phyloP scores from a whole-genome alignment of 2,113 vertebrate genomes.

The human (Homo sapiens) region DNA sequence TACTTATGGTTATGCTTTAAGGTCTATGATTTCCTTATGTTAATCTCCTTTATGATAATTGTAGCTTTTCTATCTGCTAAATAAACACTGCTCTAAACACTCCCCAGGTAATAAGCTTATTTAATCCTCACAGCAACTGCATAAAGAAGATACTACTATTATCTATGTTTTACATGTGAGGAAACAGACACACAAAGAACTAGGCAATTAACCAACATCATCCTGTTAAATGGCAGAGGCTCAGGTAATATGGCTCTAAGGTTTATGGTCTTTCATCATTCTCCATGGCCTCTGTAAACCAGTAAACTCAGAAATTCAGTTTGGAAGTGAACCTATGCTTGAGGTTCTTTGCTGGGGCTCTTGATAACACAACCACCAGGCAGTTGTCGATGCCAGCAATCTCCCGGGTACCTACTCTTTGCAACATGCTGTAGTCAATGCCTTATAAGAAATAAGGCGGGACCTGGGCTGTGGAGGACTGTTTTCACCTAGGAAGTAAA shows the following conservation, averaged over 20 bases:
- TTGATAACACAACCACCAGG: not conserved
- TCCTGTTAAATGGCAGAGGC: not conserved
- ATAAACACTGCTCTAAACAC: not conserved
- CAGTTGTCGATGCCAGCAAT: accelerated
- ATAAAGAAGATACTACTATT: not conserved
- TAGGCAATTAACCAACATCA: too few relatives aligned
- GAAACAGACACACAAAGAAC: not conserved
- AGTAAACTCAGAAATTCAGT: not conserved
- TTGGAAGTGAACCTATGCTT: not conserved
- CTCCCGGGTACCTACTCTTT: not conserved
- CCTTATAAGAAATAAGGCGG: not conserved
- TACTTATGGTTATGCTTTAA: not conserved
- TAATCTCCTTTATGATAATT: not conserved
- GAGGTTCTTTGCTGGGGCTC: not conserved
- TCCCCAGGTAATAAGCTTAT: not conserved
- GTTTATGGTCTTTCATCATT: not conserved
- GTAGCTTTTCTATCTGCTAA: not conserved
- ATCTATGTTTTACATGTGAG: accelerated
- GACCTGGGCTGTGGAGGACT: too few relatives aligned
- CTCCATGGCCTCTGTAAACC: not conserved
- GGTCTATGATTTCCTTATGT: not conserved
- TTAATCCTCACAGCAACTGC: not conserved
- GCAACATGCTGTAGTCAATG: accelerated
- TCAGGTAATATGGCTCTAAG: not conserved
- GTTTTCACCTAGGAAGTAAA: not conserved